Evolutionary conservation across 2,888 invertebrate species (phyloP).

Genomic region (Lepidonotus clava): DNA sequence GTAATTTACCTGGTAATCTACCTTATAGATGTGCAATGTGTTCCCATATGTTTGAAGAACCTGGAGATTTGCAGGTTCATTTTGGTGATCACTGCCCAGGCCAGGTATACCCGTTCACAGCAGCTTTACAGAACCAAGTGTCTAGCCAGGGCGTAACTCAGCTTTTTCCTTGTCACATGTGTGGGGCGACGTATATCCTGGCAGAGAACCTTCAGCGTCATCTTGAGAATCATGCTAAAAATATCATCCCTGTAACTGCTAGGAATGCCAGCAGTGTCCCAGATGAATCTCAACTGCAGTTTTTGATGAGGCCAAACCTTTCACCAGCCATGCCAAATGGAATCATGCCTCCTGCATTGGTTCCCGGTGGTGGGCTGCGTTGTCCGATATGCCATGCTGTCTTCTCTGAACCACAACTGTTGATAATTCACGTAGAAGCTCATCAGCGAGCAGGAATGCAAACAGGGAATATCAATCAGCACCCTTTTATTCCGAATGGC

Average conservation of each 20-base stretch:
- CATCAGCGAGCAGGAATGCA: not conserved
- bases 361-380: not conserved
- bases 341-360: not conserved
- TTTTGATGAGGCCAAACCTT: too few relatives aligned
- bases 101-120: slow-evolving; percentile 31
- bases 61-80: slow-evolving; percentile 36
- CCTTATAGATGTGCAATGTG: slow-evolving; percentile 17
- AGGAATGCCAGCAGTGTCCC: too few relatives aligned
- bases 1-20: too few relatives aligned
- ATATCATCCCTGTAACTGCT: not conserved
- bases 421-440: not conserved
- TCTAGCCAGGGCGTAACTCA: not conserved
- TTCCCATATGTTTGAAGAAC: slow-evolving; percentile 31
- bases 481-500: too few relatives aligned
- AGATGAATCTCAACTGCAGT: too few relatives aligned
- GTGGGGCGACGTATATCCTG: slow-evolving; percentile 22
- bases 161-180: not conserved
- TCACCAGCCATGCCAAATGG: not conserved
- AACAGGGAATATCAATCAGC: too few relatives aligned
- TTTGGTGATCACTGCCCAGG: slow-evolving; percentile 30
- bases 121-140: not conserved
- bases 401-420: not conserved
- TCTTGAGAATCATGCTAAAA: not conserved
- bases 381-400: not conserved
- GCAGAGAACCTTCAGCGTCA: not conserved